A percentile compares a stretch with the other conserved stretches of the same genome.
These are phyloP conservation scores for Polyommatus iphigenia DNA, from an alignment of 2,888 invertebrate genomes.

Conservation along the genomic window DNA sequence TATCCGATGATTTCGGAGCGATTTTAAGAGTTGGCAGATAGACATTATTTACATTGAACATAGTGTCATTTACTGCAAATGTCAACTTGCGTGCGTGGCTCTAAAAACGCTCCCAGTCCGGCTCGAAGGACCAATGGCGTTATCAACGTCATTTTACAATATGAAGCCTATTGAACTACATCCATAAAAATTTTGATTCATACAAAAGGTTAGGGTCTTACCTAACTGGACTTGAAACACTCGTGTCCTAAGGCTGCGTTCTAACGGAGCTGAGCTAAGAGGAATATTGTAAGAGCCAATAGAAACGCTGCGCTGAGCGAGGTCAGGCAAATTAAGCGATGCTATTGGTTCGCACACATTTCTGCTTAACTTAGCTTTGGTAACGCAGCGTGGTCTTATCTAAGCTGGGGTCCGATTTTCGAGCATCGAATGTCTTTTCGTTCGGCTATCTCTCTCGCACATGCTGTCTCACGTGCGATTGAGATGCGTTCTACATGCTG, in stretches of 20 bases:
- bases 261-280: neutral
- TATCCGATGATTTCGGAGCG: neutral
- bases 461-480: no score
- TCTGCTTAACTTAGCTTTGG: neutral
- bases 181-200: conserved; percentile 18
- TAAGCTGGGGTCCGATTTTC: neutral
- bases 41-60: no score
- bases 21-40: neutral
- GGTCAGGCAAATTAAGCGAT: neutral
- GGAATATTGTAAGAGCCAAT: neutral
- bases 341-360: neutral
- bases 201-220: conserved; percentile 17
- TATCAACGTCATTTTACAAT: neutral
- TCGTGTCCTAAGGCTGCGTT: neutral
- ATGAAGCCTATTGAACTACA: neutral
- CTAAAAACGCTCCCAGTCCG: neutral
- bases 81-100: neutral
- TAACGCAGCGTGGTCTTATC: neutral
- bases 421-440: neutral
- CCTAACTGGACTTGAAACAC: conserved; percentile 17
- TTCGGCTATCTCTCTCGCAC: no score
- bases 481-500: no score
- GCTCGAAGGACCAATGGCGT: conserved; percentile 21
- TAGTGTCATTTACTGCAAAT: neutral
- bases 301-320: neutral